Evolutionary conservation across 2,888 invertebrate genomes (phyloP), one percentile per base, ranked within the genome.

Genomic region (Caenorhabditis macrosperma): DNA sequence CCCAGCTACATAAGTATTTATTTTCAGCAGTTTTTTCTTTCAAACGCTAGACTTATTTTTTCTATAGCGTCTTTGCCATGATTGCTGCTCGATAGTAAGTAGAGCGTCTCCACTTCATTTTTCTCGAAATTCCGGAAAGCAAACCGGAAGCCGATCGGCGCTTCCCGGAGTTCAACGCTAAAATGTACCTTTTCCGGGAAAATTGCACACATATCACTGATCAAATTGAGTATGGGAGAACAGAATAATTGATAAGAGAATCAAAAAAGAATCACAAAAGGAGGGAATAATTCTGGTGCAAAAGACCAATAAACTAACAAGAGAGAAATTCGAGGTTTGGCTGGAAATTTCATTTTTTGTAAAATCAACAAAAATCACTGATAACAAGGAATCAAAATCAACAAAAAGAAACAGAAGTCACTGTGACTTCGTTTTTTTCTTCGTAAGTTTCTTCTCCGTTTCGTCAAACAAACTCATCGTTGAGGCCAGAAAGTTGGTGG

Each of bases 381-480:
- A 33, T 33, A 33, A 33, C 33, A 33, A 33, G 33, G 10, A 15
- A 38, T 44, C n/a, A 44, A 22, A 50, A 50, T 24, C 22, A 61
- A 52, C 41, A 64, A 26, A 15, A 52, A 38, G 15, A n/a, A 35
- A 22, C n/a, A 44, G 20, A n/a, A 44, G 17, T 17, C 17, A 9
- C 9, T 20, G 15, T 17, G n/a, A 22, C 17, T 52, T 67, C 15
- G 20, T 9, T 20, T 46, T 46, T 24, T 57, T 67, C 46, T 67
- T 68, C 44, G 30, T 57, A 1, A 33, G 20, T 22, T 22, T 35
- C 35, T 15, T 24, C 38, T 33, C 59, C 6, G 30, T 15, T 20
- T 60, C 44, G 9, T 60, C 35, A 28, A 50, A 28, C 17, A 59
- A 26, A 59, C 52, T 54, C 52, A 61, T 35, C 20, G 69, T 61